phyloP scores from a whole-genome alignment of 2,888 invertebrate genomes.

The Meiosimyza platycephala region DNA sequence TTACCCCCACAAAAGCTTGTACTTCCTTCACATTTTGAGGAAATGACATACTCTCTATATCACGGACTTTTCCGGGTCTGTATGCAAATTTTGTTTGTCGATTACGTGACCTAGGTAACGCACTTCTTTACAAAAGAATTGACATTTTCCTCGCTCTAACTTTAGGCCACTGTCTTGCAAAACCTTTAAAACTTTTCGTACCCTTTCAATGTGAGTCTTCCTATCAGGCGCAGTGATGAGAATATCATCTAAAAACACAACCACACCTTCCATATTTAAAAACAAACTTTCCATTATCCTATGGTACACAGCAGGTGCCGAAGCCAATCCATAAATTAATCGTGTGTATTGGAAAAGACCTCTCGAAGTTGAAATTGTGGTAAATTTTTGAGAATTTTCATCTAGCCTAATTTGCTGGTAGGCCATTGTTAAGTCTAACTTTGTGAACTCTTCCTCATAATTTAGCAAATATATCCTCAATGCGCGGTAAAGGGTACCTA shows the following conservation, averaged over 20 bases:
- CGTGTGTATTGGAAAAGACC: conserved; percentile 42
- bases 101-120: conserved; percentile 55
- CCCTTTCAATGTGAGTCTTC: conserved; percentile 30
- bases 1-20: conserved; percentile 49
- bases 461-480: conserved; percentile 53
- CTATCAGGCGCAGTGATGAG: conserved; percentile 40
- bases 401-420: conserved; percentile 59
- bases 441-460: conserved; percentile 39
- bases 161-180: conserved; percentile 35
- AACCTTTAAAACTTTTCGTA: conserved; percentile 32
- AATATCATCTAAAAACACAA: conserved; percentile 52
- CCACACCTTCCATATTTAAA: conserved; percentile 44
- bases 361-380: conserved; percentile 52
- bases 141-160: conserved; percentile 34
- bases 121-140: conserved; percentile 38
- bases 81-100: conserved; percentile 50
- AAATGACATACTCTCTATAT: conserved; percentile 36
- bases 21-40: conserved; percentile 44
- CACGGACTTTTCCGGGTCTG: conserved; percentile 43
- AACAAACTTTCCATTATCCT: conserved; percentile 54
- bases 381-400: conserved; percentile 48
- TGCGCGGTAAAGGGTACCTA: conserved; percentile 51
- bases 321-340: conserved; percentile 58
- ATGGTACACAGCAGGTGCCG: conserved; percentile 62
- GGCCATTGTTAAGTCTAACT: conserved; percentile 50